Conservation (phyloP, 2,113 vertebrate genomes). For the Heteronetta atricapilla region DNA sequence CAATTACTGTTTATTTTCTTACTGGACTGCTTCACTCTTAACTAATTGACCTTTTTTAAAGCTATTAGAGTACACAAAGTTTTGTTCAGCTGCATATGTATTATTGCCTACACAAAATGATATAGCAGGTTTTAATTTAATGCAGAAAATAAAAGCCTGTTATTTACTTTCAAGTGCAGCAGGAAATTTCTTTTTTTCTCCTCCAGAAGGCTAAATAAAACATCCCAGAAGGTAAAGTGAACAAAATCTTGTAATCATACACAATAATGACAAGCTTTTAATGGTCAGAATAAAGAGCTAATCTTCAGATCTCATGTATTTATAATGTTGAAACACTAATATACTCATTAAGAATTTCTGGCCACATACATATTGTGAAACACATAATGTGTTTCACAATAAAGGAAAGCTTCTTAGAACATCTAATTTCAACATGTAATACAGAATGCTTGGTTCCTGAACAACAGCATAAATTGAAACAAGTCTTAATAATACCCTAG, state of each 20-base stretch:
- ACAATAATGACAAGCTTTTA: conserved; percentile 28
- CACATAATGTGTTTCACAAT: not conserved
- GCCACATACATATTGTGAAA: no score
- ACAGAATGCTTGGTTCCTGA: not conserved
- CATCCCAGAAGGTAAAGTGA: conserved; percentile 32
- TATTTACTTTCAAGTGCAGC: conserved; percentile 64
- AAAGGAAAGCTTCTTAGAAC: not conserved
- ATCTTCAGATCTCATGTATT: conserved; percentile 24
- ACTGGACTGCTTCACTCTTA: conserved; percentile 32
- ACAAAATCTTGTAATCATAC: conserved; percentile 32
- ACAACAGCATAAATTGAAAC: not conserved
- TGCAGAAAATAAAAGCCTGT: conserved; percentile 54
- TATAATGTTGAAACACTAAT: conserved; percentile 33
- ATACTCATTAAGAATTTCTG: conserved; percentile 30
- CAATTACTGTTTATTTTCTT: conserved; percentile 43
- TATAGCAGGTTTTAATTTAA: conserved; percentile 56
- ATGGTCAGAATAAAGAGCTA: conserved; percentile 21
- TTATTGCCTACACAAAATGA: conserved; percentile 54
- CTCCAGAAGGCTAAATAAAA: conserved; percentile 58
- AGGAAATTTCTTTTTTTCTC: conserved; percentile 50
- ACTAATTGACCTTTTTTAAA: conserved; percentile 53
- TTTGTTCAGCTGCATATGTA: conserved; percentile 45
- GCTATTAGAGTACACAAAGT: conserved; percentile 26
- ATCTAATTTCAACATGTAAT: not conserved
- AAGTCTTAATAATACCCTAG: not conserved